Evolutionary conservation across 2,888 invertebrate genomes (phyloP), one percentile per base, ranked within the genome.

Genomic region (Sarcophaga rosellei): DNA sequence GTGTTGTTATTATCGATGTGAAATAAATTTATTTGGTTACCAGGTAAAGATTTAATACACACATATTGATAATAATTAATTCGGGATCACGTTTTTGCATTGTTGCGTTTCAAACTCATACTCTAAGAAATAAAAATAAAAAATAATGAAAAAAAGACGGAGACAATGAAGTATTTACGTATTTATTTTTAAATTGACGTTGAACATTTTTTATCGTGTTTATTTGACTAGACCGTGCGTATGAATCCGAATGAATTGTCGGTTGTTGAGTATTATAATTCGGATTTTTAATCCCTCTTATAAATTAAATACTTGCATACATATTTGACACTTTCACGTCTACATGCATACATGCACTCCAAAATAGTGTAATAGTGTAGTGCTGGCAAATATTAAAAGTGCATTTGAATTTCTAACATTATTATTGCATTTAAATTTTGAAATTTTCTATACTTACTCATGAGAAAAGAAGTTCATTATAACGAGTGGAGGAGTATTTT

Each of bases 271-370:
- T 61, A 76, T 79, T 75, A 80, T 65, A 44, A 72, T 84, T 84
- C 75, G 66, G 68, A 68, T 66, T 72, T 84, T 80, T 63, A 84
- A 84, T 80, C 80, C 72, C 80, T 72, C 72, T 66, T 69, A 72
- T 73, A 72, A 84, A 80, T 80, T 35, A 80, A 84, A 84, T 80
- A 79, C 66, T 72, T 59, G 65, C 25, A 53, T 35, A 35, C 35
- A 35, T 35, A 62, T 72, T 72, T 53, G 65, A 75, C 47, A 72
- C 45, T 70, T 25, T 53, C 8, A 35, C 35, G 44, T 63, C n/a
- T 25, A n/a, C 35, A 74, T 63, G 20, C 53, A 65, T 75, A 68
- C 12, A 20, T n/a, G n/a, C 35, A 8, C 10, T 35, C 35, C 10
- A 8, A 8, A 8, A 35, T 2, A 10, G 35, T 35, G 35, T 35